phyloP scores from a whole-genome alignment of 2,797 vertebrate genomes.

The Lithobates sylvaticus region DNA sequence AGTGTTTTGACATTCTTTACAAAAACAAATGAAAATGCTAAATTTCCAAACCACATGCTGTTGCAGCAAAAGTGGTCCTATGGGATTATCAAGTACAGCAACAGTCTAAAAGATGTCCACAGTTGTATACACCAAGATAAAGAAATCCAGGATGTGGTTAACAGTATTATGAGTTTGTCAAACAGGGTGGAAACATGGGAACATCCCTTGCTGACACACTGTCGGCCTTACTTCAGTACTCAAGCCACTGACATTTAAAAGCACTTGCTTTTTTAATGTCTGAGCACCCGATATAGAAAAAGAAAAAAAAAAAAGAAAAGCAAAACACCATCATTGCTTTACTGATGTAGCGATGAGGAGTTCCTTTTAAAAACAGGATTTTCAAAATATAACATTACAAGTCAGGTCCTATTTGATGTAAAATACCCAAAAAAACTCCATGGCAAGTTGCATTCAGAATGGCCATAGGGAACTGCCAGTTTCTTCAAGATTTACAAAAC shows the following conservation, averaged over 20 bases:
- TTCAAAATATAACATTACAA: neutral
- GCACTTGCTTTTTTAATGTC: too few relatives aligned
- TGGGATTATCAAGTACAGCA: neutral
- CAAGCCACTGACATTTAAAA: too few relatives aligned
- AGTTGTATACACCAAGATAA: conserved; percentile 9
- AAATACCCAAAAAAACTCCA: neutral
- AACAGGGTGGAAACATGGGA: neutral
- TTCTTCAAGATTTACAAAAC: neutral
- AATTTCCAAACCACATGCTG: neutral
- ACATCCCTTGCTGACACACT: neutral
- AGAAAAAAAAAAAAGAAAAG: too few relatives aligned
- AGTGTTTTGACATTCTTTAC: conserved; percentile 47
- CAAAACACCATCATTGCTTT: too few relatives aligned
- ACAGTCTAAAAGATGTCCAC: neutral
- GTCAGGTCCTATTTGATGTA: neutral
- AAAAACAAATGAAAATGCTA: neutral
- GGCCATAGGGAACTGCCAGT: too few relatives aligned
- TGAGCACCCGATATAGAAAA: too few relatives aligned
- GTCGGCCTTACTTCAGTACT: too few relatives aligned
- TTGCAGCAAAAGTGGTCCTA: neutral
- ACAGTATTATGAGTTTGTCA: neutral
- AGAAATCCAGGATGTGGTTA: conserved; percentile 2
- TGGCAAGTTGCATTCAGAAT: too few relatives aligned
- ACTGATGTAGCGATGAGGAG: too few relatives aligned
- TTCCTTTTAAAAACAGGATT: neutral